phyloP scores from a whole-genome alignment of 2,888 invertebrate genomes.

The Microctonus brassicae region DNA sequence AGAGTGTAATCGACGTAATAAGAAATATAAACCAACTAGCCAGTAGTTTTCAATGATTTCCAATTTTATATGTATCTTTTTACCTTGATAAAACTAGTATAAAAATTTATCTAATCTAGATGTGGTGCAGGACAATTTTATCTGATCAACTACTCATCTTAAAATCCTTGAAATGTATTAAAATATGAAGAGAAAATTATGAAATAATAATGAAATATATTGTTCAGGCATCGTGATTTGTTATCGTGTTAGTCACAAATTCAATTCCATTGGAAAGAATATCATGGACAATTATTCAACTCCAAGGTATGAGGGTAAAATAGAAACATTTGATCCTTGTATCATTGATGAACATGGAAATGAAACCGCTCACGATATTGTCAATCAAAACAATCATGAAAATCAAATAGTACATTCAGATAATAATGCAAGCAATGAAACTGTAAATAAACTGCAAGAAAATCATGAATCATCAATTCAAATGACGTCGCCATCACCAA shows the following conservation, averaged over 20 bases:
- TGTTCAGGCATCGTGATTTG: constrained; percentile 11
- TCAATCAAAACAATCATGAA: constrained; percentile 47
- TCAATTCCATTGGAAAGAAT: constrained; percentile 20
- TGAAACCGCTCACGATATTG: constrained; percentile 56
- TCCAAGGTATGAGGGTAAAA: constrained; percentile 61
- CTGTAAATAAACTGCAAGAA: constrained; percentile 43
- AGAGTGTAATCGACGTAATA: not conserved
- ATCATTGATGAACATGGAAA: constrained; percentile 56
- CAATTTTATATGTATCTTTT: too few relatives aligned
- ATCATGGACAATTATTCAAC: constrained; percentile 62
- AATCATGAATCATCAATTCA: constrained; percentile 43
- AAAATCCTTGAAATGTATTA: too few relatives aligned
- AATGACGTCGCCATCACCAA: constrained; percentile 29
- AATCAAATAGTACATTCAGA: constrained; percentile 49
- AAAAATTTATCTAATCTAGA: constrained; percentile 58
- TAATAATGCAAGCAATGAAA: constrained; percentile 55
- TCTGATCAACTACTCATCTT: too few relatives aligned
- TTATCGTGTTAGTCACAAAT: not conserved
- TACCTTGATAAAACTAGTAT: not conserved
- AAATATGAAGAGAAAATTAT: too few relatives aligned
- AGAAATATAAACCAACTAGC: too few relatives aligned
- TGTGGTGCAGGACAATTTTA: constrained; percentile 47
- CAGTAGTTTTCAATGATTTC: too few relatives aligned
- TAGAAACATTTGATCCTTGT: constrained; percentile 64
- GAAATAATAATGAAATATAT: constrained; percentile 35